A percentile compares a stretch with the other conserved stretches of the same genome.
These are phyloP conservation scores for Octonoba sinensis DNA, from an alignment of 2,888 invertebrate genomes.

Conservation along the genomic window DNA sequence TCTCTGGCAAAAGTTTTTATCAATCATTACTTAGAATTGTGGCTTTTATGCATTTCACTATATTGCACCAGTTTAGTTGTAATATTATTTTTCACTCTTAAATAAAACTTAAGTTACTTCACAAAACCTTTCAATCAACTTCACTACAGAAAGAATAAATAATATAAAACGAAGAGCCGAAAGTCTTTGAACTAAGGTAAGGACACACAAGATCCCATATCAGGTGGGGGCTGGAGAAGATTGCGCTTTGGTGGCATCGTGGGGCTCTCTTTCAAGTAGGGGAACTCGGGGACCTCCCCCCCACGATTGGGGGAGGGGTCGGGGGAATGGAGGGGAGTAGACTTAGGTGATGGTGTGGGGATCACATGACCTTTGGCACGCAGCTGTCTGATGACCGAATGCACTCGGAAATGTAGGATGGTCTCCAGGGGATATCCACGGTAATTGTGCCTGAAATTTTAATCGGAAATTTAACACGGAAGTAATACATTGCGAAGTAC, in stretches of 20 bases:
- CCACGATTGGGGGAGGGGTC: conserved; percentile 53
- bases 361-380: conserved; percentile 53
- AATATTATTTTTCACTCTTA: too few species aligned
- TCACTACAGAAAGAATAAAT: too few species aligned
- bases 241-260: conserved; percentile 28
- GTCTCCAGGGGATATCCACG: conserved; percentile 90
- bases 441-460: conserved; percentile 83
- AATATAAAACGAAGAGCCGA: too few species aligned
- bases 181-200: conserved; percentile 7
- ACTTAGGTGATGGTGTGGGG: conserved; percentile 46
- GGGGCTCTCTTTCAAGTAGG: conserved; percentile 52
- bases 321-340: conserved; percentile 47
- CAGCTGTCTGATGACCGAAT: conserved; percentile 74
- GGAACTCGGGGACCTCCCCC: conserved; percentile 46
- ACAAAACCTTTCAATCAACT: too few species aligned
- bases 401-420: conserved; percentile 88
- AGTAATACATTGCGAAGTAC: too few species aligned
- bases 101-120: too few species aligned
- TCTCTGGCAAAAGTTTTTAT: too few species aligned
- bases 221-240: conserved; percentile 34
- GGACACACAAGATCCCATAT: conserved; percentile 50
- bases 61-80: too few species aligned
- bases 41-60: too few species aligned
- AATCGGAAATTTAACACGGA: too few species aligned
- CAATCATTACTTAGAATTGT: too few species aligned